Percentiles rank a stretch among this genome's conserved stretches.
phyloP scores from a whole-genome alignment of 2,888 invertebrate species.

The Oscheius sp. region DNA sequence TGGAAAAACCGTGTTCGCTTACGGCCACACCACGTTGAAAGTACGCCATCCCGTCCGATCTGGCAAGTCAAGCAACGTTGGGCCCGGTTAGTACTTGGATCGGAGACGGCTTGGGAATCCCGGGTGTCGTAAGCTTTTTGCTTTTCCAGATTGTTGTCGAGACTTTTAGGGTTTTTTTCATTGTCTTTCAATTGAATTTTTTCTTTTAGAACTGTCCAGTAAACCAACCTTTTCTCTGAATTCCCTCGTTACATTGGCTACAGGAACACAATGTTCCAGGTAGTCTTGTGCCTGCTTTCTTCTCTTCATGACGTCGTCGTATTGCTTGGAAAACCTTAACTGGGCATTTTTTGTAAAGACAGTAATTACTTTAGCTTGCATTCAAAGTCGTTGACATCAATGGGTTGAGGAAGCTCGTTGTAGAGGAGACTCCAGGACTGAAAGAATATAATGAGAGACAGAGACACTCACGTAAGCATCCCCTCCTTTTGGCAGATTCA shows the following conservation, averaged over 20 bases:
- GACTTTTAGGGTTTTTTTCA: no score
- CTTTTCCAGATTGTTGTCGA: no score
- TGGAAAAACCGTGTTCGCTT: no score
- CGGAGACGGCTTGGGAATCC: no score
- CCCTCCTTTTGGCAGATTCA: slow-evolving; percentile 35
- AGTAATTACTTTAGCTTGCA: slow-evolving; percentile 25
- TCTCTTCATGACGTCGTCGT: slow-evolving; percentile 40
- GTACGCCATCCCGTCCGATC: no score
- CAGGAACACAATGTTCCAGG: slow-evolving; percentile 52
- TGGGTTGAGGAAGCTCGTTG: slow-evolving; percentile 21
- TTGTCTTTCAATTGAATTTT: no score
- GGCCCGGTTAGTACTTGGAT: no score
- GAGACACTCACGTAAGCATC: slow-evolving; percentile 31
- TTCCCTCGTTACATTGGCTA: slow-evolving; percentile 54
- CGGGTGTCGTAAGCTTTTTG: no score
- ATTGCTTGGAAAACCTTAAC: slow-evolving; percentile 36
- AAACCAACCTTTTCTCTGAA: slow-evolving; percentile 41
- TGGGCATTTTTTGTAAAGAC: not conserved
- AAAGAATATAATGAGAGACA: not conserved
- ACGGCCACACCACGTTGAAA: no score
- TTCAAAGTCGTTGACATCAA: slow-evolving; percentile 31
- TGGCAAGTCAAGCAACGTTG: no score
- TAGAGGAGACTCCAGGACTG: slow-evolving; percentile 31
- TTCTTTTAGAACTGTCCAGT: no score
- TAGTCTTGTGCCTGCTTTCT: slow-evolving; percentile 47